These are phyloP conservation scores for Phallusia fumigata DNA, from an alignment of 23 tunicate species.

Conservation along the genomic window DNA sequence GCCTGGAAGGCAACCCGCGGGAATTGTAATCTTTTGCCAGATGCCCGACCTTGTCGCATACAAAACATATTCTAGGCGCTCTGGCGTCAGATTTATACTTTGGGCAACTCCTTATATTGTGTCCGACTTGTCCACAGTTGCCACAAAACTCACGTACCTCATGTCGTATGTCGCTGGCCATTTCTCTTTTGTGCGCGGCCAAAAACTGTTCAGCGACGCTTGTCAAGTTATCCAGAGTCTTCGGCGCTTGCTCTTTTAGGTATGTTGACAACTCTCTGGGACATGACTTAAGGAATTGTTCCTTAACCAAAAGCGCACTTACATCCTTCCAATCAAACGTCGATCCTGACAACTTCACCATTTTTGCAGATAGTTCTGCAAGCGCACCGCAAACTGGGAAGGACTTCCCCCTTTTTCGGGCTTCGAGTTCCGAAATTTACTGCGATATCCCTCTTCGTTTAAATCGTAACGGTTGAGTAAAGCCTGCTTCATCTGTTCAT, in stretches of 20 bases:
- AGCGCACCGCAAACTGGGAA: slow-evolving; percentile 19
- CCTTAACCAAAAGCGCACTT: slow-evolving; percentile 17
- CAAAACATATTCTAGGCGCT: slow-evolving; percentile 8
- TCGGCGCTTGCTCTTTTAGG: slow-evolving; percentile 20
- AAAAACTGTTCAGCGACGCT: slow-evolving; percentile 9
- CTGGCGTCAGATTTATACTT: background rate
- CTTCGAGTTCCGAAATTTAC: slow-evolving; percentile 18
- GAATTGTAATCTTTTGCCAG: slow-evolving; percentile 12
- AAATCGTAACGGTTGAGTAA: slow-evolving; percentile 17
- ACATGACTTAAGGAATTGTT: slow-evolving; percentile 29
- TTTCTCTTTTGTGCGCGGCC: background rate
- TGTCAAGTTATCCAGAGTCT: background rate
- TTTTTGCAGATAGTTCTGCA: slow-evolving; percentile 15
- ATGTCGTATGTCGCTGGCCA: background rate
- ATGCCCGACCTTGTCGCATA: slow-evolving; percentile 20
- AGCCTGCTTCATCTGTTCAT: slow-evolving; percentile 19
- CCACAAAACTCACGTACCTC: background rate
- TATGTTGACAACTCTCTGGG: slow-evolving; percentile 16
- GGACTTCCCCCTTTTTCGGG: slow-evolving; percentile 28
- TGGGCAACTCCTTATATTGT: background rate
- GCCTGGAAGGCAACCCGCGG: background rate
- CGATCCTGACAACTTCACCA: background rate
- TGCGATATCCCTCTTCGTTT: slow-evolving; percentile 29
- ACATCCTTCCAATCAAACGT: background rate
- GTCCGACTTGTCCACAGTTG: background rate